Conservation (phyloP, 2,797 vertebrate genomes). For the Melanotaenia pygmaea region DNA sequence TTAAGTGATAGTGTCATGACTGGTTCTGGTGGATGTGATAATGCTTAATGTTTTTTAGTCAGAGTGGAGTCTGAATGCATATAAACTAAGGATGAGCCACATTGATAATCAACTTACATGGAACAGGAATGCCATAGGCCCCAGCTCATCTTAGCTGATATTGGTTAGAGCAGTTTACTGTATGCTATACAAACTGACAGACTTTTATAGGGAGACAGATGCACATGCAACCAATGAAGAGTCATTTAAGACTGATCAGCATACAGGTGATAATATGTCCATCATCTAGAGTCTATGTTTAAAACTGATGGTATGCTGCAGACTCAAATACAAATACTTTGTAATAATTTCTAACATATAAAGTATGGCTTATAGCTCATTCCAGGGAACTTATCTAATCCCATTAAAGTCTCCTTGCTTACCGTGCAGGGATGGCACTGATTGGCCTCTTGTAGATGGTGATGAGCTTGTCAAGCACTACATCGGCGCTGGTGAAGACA, state of each 20-base stretch:
- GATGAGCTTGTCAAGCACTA: conserved; percentile 96
- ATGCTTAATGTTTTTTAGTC: not conserved
- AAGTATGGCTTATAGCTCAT: conserved; percentile 14
- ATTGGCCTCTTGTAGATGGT: conserved; percentile 96
- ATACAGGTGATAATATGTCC: not conserved
- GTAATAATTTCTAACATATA: not conserved
- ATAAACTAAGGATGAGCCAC: not conserved
- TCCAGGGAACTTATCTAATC: conserved; percentile 8
- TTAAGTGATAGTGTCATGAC: not conserved
- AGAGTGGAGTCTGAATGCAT: not conserved
- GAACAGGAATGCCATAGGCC: not conserved
- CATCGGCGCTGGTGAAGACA: conserved; percentile 91
- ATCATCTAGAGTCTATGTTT: too few species aligned
- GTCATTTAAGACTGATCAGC: not conserved
- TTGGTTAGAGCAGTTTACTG: too few species aligned
- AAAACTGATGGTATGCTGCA: too few species aligned
- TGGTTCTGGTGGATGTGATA: not conserved
- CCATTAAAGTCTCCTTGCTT: conserved; percentile 40
- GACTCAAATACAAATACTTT: not conserved
- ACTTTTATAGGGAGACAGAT: not conserved
- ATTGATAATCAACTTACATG: not conserved
- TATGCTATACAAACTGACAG: not conserved
- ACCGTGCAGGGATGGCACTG: conserved; percentile 97
- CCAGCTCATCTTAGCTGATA: too few species aligned
- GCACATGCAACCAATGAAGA: not conserved